phyloP scores from a whole-genome alignment of 1,140 invertebrate genomes.

The Maconellicoccus hirsutus region DNA sequence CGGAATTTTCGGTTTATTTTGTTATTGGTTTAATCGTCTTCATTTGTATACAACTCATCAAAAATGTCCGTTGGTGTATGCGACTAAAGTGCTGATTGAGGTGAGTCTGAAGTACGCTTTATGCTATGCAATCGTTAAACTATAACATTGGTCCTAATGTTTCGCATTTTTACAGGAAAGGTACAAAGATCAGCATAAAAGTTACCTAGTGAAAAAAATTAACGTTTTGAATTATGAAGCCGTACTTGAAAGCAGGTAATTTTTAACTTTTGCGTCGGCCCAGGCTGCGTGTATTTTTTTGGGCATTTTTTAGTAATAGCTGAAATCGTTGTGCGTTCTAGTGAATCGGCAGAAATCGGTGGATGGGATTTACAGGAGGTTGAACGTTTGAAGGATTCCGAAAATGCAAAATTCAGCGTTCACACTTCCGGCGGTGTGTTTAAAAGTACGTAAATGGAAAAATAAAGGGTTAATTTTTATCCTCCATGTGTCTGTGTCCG shows the following conservation, averaged over 20 bases:
- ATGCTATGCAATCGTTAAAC: neutral
- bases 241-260: neutral
- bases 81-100: slow-evolving; percentile 63
- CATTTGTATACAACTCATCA: slow-evolving; percentile 59
- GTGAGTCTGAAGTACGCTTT: slow-evolving; percentile 38
- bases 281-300: too few relatives aligned
- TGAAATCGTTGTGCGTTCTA: neutral
- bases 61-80: slow-evolving; percentile 53
- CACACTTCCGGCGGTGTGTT: neutral
- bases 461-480: too few relatives aligned
- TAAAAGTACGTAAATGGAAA: neutral
- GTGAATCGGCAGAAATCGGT: slow-evolving; percentile 24
- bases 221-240: neutral
- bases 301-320: too few relatives aligned
- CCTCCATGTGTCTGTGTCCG: too few relatives aligned
- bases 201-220: slow-evolving; percentile 16
- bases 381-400: neutral
- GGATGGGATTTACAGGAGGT: slow-evolving; percentile 25
- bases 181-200: slow-evolving; percentile 25
- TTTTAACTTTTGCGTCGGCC: neutral
- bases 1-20: slow-evolving; percentile 63
- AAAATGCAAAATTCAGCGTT: neutral
- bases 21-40: slow-evolving; percentile 77
- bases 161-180: slow-evolving; percentile 23
- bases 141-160: neutral